Evolutionary conservation across 2,888 invertebrate genomes (phyloP).

Genomic region (Agriopis leucophaearia): DNA sequence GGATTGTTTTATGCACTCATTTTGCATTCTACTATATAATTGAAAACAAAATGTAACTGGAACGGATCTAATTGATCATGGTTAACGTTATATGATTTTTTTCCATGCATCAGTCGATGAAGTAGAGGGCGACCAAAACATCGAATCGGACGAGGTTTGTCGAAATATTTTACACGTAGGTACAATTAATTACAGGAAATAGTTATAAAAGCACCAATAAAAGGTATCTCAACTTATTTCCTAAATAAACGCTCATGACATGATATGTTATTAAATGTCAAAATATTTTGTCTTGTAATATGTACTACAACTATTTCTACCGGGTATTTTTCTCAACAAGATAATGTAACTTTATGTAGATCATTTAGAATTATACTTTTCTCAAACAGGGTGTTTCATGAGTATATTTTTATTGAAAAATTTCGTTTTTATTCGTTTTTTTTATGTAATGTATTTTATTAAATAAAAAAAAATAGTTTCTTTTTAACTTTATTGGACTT

Average conservation of each 20-base stretch:
- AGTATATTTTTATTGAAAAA: no score
- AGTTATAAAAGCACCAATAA: no score
- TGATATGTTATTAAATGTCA: background rate
- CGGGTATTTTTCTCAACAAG: background rate
- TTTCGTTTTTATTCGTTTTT: no score
- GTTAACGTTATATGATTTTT: conserved; percentile 41
- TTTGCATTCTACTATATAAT: background rate
- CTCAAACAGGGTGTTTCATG: no score
- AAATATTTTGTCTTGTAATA: background rate
- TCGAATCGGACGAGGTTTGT: conserved; percentile 79
- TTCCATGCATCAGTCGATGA: conserved; percentile 85
- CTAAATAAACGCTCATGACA: no score
- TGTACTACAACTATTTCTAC: background rate
- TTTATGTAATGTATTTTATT: no score
- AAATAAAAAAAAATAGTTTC: no score
- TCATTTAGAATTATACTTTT: no score
- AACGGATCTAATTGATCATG: background rate
- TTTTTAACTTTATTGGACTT: no score
- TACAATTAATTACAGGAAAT: background rate
- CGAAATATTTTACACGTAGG: conserved; percentile 54
- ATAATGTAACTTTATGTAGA: background rate
- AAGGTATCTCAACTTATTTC: no score
- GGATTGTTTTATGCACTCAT: no score
- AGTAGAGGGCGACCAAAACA: conserved; percentile 64
- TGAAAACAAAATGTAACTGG: background rate